A percentile compares a stretch with the other conserved stretches of the same genome.
Conservation (phyloP, 2,888 invertebrate species). For the Diarsia brunnea region DNA sequence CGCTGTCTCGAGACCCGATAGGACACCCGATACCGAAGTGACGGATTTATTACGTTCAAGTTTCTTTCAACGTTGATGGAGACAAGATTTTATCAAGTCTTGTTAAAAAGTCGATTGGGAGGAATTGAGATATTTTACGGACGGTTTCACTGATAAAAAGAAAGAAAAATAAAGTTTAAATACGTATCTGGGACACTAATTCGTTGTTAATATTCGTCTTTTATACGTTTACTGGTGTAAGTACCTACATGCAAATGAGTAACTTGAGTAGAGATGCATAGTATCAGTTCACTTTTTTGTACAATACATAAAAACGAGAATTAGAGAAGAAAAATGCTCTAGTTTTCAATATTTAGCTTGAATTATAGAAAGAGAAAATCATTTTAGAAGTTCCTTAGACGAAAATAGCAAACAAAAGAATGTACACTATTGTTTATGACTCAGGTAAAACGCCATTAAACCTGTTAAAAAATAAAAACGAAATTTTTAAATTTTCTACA, state of each 20-base stretch:
- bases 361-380: too few relatives aligned
- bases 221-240: neutral
- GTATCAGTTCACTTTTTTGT: neutral
- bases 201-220: too few relatives aligned
- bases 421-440: too few relatives aligned
- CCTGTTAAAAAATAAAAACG: too few relatives aligned
- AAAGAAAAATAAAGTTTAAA: neutral
- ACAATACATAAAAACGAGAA: neutral
- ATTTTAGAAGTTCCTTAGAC: neutral
- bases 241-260: neutral
- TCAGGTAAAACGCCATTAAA: too few relatives aligned
- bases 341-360: neutral
- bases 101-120: constrained; percentile 14
- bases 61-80: constrained; percentile 23
- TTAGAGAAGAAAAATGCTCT: neutral
- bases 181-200: neutral
- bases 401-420: neutral
- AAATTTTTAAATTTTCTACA: too few relatives aligned
- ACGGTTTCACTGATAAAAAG: neutral
- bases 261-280: neutral
- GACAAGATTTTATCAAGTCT: constrained; percentile 3
- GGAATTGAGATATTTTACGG: neutral
- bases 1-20: constrained; percentile 27
- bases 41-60: constrained; percentile 58
- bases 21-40: constrained; percentile 25